Base-by-base conservation (phyloP, 2,797 vertebrate genomes). In the Momotus momota region DNA sequence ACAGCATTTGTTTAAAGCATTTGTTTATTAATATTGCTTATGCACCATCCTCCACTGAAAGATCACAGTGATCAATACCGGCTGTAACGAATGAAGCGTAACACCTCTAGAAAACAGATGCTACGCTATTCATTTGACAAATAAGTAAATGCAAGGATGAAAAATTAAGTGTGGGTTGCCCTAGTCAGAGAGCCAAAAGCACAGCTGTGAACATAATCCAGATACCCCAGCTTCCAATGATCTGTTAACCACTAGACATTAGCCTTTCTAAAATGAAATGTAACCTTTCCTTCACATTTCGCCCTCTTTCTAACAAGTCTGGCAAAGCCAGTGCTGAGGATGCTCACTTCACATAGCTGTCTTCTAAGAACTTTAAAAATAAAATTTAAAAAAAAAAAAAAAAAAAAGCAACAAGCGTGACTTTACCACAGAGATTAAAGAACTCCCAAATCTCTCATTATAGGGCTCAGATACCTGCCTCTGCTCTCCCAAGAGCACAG, bases 161-260 rank as follows among this genome's bases (percentile, higher is more conserved):
- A 93, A 94, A 96, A 95, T 95, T 90, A 95, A 95, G 92, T 95
- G 92, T 95, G 94, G 90, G 70, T 95, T 66, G 81, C 33, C 57
- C 88, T 60, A 84, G 90, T 71, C 71, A 85, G 81, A 88, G 78
- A 38, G 93, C 92, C 95, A 96, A 94, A 93, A 64, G 86, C 93
- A 95, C 92, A 97, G 92, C 90, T 96, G 93, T 64, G 78, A 97
- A 96, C 80, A 92, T 64, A 90, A 94, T 91, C 64, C 92, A 94
- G 80, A 82, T 49, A 93, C 3, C 52, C 31, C 48, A 87, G 33
- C 13, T 89, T 77, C 78, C 88, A 92, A 49, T 46, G 78, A 96
- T 67, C 88, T 70, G 61, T 73, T 92, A 93, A 86, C 86, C 92
- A 87, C 48, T 45, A 84, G 48, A 82, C 51, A 60, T 82, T 43